Evolutionary conservation across 1,140 invertebrate species (phyloP).

Genomic region (Globodera rostochiensis): DNA sequence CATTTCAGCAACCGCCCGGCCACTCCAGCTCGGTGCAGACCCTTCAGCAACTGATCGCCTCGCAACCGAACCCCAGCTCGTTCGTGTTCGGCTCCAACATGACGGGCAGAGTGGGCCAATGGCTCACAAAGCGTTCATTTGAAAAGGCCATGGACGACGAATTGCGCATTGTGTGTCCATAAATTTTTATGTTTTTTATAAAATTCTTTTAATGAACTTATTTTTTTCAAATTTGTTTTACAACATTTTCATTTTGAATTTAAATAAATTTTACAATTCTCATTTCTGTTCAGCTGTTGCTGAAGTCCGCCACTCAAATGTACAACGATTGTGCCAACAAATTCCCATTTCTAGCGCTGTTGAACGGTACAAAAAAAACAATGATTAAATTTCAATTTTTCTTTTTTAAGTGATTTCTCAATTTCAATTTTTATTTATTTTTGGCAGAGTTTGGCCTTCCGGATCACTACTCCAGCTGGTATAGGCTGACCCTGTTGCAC

Average conservation of each 20-base stretch:
- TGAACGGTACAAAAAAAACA: constrained; percentile 28
- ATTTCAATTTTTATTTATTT: constrained; percentile 19
- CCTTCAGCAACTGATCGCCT: not conserved
- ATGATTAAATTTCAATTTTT: not conserved
- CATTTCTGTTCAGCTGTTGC: constrained; percentile 25
- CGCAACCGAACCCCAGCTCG: not conserved
- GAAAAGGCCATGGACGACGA: not conserved
- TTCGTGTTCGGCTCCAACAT: constrained; percentile 1
- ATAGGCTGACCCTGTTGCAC: constrained; percentile 43
- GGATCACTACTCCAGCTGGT: constrained; percentile 43
- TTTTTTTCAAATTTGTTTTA: not conserved
- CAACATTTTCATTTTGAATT: not conserved
- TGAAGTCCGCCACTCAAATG: constrained; percentile 42
- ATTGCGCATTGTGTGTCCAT: not conserved
- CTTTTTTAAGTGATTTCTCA: too few relatives aligned
- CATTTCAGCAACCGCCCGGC: not conserved
- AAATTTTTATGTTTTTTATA: too few relatives aligned
- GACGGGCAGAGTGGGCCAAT: not conserved
- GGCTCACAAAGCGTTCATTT: not conserved
- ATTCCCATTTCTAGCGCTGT: constrained; percentile 36
- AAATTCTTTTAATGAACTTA: not conserved
- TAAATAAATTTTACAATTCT: not conserved
- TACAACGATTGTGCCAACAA: constrained; percentile 49
- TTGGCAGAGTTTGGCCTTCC: constrained; percentile 38
- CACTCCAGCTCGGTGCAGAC: not conserved